A percentile compares a stretch with the other conserved stretches of the same genome.
phyloP scores from a whole-genome alignment of 1,140 invertebrate genomes.

The Drosophila tsacasi region DNA sequence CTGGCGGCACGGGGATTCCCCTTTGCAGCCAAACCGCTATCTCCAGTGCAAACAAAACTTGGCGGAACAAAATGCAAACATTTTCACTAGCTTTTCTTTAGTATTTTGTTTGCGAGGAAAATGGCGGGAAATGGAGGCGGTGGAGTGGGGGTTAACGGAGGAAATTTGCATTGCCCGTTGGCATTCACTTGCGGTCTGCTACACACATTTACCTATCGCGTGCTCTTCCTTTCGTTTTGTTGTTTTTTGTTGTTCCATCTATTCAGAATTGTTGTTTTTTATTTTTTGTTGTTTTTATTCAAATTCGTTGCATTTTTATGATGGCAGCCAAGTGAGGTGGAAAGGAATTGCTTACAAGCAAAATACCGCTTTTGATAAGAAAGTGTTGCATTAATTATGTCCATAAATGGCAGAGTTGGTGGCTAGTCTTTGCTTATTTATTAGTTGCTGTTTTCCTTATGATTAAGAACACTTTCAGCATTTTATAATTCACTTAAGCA shows the following conservation, averaged over 20 bases:
- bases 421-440: neutral
- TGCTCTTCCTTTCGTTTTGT: constrained; percentile 2
- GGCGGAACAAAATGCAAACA: constrained; percentile 72
- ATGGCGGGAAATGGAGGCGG: constrained; percentile 23
- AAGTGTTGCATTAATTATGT: constrained; percentile 49
- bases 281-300: constrained; percentile 48
- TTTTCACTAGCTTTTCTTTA: constrained; percentile 46
- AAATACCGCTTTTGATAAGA: constrained; percentile 55
- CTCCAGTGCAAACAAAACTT: constrained; percentile 73
- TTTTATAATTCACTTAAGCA: neutral
- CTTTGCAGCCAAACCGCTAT: constrained; percentile 49
- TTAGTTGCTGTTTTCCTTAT: neutral
- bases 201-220: constrained; percentile 47
- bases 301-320: constrained; percentile 75
- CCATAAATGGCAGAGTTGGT: constrained; percentile 25
- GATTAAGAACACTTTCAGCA: neutral
- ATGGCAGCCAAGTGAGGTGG: constrained; percentile 54
- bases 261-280: constrained; percentile 34
- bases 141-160: neutral
- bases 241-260: neutral
- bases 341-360: constrained; percentile 58
- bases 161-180: constrained; percentile 49
- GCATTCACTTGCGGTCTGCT: constrained; percentile 44
- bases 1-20: constrained; percentile 2
- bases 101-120: constrained; percentile 42